Base-by-base conservation (phyloP, 2,113 vertebrate genomes). In the Lepidothrix coronata region DNA sequence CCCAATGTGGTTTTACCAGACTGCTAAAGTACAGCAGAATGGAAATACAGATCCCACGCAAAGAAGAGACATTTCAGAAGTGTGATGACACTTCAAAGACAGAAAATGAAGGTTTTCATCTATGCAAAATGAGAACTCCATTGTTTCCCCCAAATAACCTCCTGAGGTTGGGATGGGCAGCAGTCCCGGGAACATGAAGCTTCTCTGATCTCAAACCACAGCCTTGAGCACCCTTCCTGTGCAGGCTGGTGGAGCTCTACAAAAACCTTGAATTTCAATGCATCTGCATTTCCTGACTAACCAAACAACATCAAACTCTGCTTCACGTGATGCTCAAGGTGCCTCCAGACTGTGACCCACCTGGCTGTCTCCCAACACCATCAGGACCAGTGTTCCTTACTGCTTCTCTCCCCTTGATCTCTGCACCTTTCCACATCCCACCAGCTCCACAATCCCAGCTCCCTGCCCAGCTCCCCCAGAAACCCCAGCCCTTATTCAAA, bases 21-120 rank as follows among this genome's bases (percentile, higher is more conserved):
- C 51, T 65, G 71, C 72, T 71, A 24, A 70, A 73, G 67, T 30
- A 55, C 28, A 63, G n/a, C 3, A 54, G 67, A 13, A 57, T 43
- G 67, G 54, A 37, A 86, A 79, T 11, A 30, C 20, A 46, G 67
- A 39, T 68, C 85, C 91, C 78, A 93, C 3, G 1, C 71, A 41
- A n/a, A 44, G 49, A 39, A 48, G 54, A 81, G 81, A 33, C 48
- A 74, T 82, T 90, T 87, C 85, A 82, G 74, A 55, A 74, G 72
- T 9, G 70, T 65, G 44, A 61, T 79, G 21, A 82, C 82, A 79
- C 35, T 11, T 48, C 28, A 28, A 23, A 52, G 74, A 59, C 62
- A 88, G 70, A 78, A 91, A 82, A 91, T 54, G 7, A 96, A 63
- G 71, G 37, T 46, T 66, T 95, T 95, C 76, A 49, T 83, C 31